Conservation (phyloP, 2,797 vertebrate species). For the Melanotaenia boesemani region DNA sequence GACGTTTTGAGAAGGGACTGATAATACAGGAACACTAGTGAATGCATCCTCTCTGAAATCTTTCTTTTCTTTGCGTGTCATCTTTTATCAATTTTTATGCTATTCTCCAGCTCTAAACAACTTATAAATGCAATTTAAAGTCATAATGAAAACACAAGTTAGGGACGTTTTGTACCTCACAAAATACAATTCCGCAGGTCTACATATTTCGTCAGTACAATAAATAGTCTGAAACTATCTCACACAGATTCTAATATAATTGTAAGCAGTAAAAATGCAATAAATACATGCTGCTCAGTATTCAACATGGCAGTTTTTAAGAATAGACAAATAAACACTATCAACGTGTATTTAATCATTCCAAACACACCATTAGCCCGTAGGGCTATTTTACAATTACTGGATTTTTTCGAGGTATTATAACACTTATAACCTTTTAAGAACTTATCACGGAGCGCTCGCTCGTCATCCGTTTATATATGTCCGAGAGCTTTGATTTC, state of each 20-base stretch:
- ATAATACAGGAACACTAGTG: slow-evolving; percentile 18
- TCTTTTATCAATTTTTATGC: background rate
- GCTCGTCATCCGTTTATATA: slow-evolving; percentile 27
- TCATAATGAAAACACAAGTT: background rate
- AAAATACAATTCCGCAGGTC: background rate
- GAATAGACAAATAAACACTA: background rate
- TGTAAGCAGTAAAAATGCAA: background rate
- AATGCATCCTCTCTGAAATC: slow-evolving; percentile 9
- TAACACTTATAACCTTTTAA: slow-evolving; percentile 15
- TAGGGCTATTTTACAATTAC: background rate
- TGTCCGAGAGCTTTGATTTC: slow-evolving; percentile 42
- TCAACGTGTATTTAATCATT: background rate
- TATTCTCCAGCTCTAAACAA: background rate
- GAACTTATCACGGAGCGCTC: slow-evolving; percentile 38
- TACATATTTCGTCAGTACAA: background rate
- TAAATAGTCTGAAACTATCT: background rate
- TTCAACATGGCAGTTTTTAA: background rate
- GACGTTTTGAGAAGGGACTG: slow-evolving; percentile 26
- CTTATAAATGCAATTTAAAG: background rate
- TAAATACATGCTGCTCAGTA: background rate
- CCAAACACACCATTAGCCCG: background rate
- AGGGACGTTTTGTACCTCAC: background rate
- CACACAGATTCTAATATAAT: slow-evolving; percentile 14
- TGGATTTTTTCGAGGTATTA: background rate
- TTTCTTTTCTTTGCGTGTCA: background rate